Evolutionary conservation across 2,113 vertebrate genomes (phyloP).

Genomic region (Hirundichthys speculiger): DNA sequence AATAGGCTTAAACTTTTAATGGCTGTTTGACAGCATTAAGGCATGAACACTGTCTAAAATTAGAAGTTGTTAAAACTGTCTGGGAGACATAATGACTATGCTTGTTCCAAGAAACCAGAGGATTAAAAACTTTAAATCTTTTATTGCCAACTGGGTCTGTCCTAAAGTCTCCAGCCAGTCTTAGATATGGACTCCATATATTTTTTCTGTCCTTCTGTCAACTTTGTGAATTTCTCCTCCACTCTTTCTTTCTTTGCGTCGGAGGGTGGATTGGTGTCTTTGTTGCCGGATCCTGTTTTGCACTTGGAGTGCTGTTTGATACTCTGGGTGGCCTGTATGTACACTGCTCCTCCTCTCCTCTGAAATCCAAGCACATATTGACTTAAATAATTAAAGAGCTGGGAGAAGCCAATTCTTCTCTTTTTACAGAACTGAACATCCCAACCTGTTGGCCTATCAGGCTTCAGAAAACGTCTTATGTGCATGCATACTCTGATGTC

Average conservation of each 20-base stretch:
- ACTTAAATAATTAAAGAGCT: slow-evolving; percentile 67
- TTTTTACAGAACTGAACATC: slow-evolving; percentile 42
- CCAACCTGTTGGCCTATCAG: slow-evolving; percentile 52
- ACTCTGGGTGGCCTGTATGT: slow-evolving; percentile 53
- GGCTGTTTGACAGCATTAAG: slow-evolving; percentile 55
- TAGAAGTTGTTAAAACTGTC: not conserved
- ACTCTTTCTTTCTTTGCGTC: slow-evolving; percentile 13
- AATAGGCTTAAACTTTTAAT: slow-evolving; percentile 20
- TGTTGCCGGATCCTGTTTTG: slow-evolving; percentile 35
- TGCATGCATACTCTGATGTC: slow-evolving; percentile 46
- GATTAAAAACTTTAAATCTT: no score
- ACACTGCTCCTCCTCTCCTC: slow-evolving; percentile 36
- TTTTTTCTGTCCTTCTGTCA: slow-evolving; percentile 5
- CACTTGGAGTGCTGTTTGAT: slow-evolving; percentile 46
- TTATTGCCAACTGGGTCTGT: no score
- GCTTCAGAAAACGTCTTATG: slow-evolving; percentile 52
- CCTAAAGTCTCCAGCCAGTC: not conserved
- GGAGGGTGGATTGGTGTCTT: slow-evolving; percentile 31
- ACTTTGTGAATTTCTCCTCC: no score
- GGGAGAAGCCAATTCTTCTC: slow-evolving; percentile 52
- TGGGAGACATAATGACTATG: no score
- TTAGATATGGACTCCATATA: slow-evolving; percentile 26
- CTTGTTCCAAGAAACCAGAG: no score
- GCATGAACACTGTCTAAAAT: slow-evolving; percentile 11
- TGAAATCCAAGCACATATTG: slow-evolving; percentile 62